phyloP scores from a whole-genome alignment of 2,113 vertebrate species.

The Phainopepla nitens region DNA sequence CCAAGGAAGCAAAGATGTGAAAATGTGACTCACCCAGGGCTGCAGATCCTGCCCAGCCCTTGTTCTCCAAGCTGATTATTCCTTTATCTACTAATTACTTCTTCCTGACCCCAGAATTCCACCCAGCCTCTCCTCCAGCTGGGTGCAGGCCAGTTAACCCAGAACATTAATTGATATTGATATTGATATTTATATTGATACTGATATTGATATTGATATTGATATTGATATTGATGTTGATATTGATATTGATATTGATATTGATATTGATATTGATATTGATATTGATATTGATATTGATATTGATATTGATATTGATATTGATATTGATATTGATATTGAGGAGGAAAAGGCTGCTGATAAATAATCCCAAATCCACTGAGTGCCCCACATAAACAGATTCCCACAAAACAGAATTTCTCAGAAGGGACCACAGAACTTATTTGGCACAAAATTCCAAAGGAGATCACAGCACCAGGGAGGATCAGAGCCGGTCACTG shows the following conservation, averaged over 20 bases:
- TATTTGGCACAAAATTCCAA: not conserved
- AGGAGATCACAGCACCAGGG: not conserved
- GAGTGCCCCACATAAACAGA: fast-evolving
- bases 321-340: too few species aligned
- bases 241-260: too few species aligned
- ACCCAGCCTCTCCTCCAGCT: not conserved
- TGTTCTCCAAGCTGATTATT: not conserved
- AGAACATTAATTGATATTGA: not conserved
- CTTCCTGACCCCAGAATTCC: not conserved
- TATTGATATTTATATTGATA: too few species aligned
- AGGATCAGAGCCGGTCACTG: fast-evolving
- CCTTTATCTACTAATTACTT: not conserved
- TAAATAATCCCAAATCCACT: not conserved
- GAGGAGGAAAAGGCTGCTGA: not conserved
- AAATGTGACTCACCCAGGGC: not conserved
- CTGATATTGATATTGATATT: too few species aligned
- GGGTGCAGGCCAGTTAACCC: not conserved
- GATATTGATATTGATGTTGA: too few species aligned
- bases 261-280: too few species aligned
- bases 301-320: too few species aligned
- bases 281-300: too few species aligned
- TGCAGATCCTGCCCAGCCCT: not conserved
- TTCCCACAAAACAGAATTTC: not conserved
- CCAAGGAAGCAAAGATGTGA: not conserved
- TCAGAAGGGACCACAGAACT: not conserved